Percentiles rank a stretch among this genome's conserved stretches.
These are phyloP conservation scores for Bucorvus abyssinicus DNA, from an alignment of 2,797 vertebrate species.

Conservation along the genomic window DNA sequence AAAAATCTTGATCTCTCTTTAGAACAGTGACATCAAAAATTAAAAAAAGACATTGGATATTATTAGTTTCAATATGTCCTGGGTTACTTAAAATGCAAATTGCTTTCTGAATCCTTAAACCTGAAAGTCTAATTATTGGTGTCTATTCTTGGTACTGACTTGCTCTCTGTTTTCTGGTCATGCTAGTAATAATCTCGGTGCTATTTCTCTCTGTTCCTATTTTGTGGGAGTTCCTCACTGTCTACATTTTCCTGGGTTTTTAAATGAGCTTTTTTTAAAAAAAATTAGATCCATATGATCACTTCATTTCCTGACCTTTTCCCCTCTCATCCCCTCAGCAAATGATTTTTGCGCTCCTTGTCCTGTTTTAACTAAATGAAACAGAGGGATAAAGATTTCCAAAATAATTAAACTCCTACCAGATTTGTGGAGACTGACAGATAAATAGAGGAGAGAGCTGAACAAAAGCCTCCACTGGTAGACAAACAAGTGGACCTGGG, in stretches of 20 bases:
- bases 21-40: background rate
- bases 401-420: background rate
- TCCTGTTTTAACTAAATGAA: background rate
- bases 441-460: background rate
- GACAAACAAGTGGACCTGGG: background rate
- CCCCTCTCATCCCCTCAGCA: background rate
- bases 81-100: constrained; percentile 1
- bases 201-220: background rate
- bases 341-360: background rate
- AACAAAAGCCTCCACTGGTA: background rate
- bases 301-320: background rate
- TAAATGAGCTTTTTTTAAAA: background rate
- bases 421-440: background rate
- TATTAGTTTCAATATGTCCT: background rate
- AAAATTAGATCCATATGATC: background rate
- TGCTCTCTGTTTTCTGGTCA: background rate
- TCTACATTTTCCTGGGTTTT: background rate
- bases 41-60: background rate
- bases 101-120: background rate
- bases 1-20: background rate
- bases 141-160: background rate
- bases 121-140: background rate
- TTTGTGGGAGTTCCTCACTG: background rate
- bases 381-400: background rate
- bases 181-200: background rate